A percentile compares a stretch with the other conserved stretches of the same genome.
Evolutionary conservation across 2,797 vertebrate species (phyloP).

Genomic region (Anomalospiza imberbis): DNA sequence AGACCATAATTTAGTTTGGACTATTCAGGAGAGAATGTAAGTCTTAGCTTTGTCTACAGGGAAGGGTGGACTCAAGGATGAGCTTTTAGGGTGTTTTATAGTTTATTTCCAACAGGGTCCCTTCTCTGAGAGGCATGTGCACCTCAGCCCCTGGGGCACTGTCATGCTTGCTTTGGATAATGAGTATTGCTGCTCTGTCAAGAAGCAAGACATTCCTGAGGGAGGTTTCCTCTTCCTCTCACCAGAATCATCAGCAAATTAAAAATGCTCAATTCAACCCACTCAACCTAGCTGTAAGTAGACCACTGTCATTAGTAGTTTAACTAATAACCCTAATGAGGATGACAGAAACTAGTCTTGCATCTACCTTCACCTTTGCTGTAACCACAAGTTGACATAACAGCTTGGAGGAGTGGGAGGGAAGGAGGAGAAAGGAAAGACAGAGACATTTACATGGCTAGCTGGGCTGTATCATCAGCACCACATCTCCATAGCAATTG

Average conservation of each 20-base stretch:
- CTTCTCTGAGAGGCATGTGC: neutral
- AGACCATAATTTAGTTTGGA: neutral
- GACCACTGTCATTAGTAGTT: neutral
- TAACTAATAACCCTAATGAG: slow-evolving; percentile 4
- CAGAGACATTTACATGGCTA: neutral
- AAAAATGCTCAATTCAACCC: neutral
- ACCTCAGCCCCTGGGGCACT: neutral
- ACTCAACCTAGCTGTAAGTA: neutral
- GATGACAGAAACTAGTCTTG: neutral
- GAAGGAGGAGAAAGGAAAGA: neutral
- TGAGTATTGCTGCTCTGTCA: neutral
- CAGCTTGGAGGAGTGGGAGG: neutral
- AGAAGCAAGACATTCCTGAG: neutral
- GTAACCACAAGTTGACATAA: neutral
- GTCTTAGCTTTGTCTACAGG: neutral
- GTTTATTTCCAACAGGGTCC: neutral
- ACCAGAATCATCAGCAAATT: slow-evolving; percentile 24
- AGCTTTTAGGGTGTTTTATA: neutral
- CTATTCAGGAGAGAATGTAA: neutral
- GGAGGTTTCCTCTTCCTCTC: neutral
- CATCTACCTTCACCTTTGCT: neutral
- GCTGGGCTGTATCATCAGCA: neutral
- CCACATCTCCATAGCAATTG: slow-evolving; percentile 41
- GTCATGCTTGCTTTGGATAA: neutral
- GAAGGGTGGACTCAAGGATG: neutral